Base-by-base conservation (phyloP, 2,113 vertebrate species). In the Paramisgurnus dabryanus region DNA sequence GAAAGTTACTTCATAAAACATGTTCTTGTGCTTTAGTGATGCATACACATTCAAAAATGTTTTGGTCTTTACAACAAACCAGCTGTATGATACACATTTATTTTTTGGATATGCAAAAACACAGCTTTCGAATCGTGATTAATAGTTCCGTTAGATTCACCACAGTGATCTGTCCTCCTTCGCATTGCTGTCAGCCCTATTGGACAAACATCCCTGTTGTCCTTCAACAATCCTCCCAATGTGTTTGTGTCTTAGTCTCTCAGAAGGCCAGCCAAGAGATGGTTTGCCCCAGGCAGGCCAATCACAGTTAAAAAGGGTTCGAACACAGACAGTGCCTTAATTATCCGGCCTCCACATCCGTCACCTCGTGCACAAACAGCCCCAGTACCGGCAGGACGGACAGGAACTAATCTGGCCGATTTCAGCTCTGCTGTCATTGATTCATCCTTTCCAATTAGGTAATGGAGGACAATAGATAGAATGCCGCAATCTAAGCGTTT, bases 391-490 rank as follows among this genome's bases (percentile, higher is more conserved):
- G 67, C 53, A 80, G 78, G 84, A 43, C 79, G 3, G 83, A 70
- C 67, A 80, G 72, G 76, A 80, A n/a, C 75, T 71, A 81, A 82
- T 80, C 63, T 47, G 70, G 47, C 64, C 78, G 66, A 4, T 78
- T 58, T 41, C 47, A 83, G 73, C 41, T 34, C 13, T 50, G 55
- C 78, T 58, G 49, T 69, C 75, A 81, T 49, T 71, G 82, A 85
- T 82, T 83, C 67, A 80, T 57, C 58, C 82, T 61, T 74, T 76
- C 78, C 75, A 82, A 80, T 84, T 82, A 80, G 68, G 43, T 82
- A 78, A 82, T 80, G 34, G 70, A 76, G 65, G 71, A 75, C 68
- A 58, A 13, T 43, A 7, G 74, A 67, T 69, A 47, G 80, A 80
- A 77, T 27, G 67, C 58, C 66, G 15, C 45, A 68, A 50, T 11